Evolutionary conservation across 2,888 invertebrate genomes (phyloP).

Genomic region (Acleris literana): DNA sequence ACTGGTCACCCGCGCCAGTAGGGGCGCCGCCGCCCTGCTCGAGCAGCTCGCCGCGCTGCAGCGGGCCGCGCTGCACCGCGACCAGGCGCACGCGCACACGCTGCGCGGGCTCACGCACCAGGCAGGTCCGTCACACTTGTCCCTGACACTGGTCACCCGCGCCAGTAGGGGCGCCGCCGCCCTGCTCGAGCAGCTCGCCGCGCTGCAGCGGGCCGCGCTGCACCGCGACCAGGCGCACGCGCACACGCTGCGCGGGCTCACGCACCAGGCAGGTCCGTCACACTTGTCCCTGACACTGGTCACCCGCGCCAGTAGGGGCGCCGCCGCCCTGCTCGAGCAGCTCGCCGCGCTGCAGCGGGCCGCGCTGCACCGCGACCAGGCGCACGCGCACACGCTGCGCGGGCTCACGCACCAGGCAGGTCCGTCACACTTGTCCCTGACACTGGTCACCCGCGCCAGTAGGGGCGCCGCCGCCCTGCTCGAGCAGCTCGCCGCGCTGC

Average conservation of each 20-base stretch:
- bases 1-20: not conserved
- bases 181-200: constrained; percentile 31
- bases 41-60: constrained; percentile 47
- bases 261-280: constrained; percentile 46
- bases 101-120: constrained; percentile 39
- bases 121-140: constrained; percentile 44
- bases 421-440: constrained; percentile 33
- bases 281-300: too few relatives aligned
- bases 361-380: not conserved
- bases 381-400: constrained; percentile 33
- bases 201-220: constrained; percentile 48
- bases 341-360: constrained; percentile 51
- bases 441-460: not conserved
- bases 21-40: not conserved
- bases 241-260: constrained; percentile 37
- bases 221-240: not conserved
- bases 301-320: not conserved
- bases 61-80: constrained; percentile 36
- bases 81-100: constrained; percentile 15
- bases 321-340: not conserved
- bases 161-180: not conserved
- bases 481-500: constrained; percentile 46
- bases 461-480: not conserved
- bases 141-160: not conserved
- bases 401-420: constrained; percentile 44